Conservation (phyloP, 35 echinoderm and acorn worm species). For the Heliocidaris erythrogramma region DNA sequence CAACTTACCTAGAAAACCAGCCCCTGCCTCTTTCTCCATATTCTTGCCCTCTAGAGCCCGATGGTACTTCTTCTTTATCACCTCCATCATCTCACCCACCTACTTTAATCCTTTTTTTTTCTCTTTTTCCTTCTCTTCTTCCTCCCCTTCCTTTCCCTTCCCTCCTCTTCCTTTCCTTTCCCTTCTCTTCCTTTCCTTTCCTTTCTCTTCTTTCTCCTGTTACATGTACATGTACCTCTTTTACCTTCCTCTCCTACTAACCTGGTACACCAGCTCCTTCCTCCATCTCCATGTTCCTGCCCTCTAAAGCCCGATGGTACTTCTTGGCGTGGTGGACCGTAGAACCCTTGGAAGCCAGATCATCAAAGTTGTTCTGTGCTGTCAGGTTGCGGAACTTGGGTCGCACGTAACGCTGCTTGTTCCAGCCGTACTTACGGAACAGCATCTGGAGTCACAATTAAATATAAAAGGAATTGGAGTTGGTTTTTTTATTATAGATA, state of each 20-base stretch:
- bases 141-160: too few species aligned
- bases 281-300: background rate
- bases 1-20: background rate
- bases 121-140: too few species aligned
- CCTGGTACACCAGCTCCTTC: background rate
- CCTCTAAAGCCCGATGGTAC: slow-evolving; percentile 79
- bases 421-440: slow-evolving; percentile 99
- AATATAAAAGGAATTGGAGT: too few species aligned
- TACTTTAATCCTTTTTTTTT: too few species aligned
- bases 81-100: too few species aligned
- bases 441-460: slow-evolving; percentile 63
- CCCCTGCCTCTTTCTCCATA: background rate
- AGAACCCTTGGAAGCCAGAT: slow-evolving; percentile 92
- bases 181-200: too few species aligned
- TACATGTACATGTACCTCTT: too few species aligned
- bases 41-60: slow-evolving; percentile 58
- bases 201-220: background rate
- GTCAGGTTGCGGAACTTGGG: slow-evolving; percentile 89
- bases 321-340: slow-evolving; percentile 90
- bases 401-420: slow-evolving; percentile 81
- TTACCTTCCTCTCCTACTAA: background rate
- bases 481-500: too few species aligned
- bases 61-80: slow-evolving; percentile 85
- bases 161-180: too few species aligned
- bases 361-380: slow-evolving; percentile 82